These are phyloP conservation scores for Mesorhabditis belari DNA, from an alignment of 2,888 invertebrate species.

Conservation along the genomic window DNA sequence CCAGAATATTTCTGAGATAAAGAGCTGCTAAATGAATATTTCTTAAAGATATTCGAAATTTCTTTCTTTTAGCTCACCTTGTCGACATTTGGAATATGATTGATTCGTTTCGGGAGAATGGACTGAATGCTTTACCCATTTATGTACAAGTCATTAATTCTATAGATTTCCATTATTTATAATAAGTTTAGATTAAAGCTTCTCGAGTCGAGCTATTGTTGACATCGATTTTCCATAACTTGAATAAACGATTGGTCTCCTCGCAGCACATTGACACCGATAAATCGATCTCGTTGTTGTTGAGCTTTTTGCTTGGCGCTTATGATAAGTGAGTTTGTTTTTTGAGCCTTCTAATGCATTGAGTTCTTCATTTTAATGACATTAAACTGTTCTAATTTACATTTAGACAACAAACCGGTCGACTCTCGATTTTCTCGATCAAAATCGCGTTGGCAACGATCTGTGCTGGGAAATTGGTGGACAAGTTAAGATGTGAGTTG, in stretches of 20 bases:
- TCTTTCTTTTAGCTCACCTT: too few species aligned
- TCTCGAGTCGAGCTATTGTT: constrained; percentile 83
- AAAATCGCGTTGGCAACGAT: constrained; percentile 83
- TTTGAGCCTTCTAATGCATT: background rate
- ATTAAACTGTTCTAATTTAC: constrained; percentile 4
- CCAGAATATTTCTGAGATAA: too few species aligned
- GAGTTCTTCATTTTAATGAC: background rate
- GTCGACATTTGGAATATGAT: constrained; percentile 99
- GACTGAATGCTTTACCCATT: constrained; percentile 72
- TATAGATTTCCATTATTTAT: too few species aligned
- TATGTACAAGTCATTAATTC: constrained; percentile 36
- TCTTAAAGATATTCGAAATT: too few species aligned
- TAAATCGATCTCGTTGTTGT: constrained; percentile 74
- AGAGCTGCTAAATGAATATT: too few species aligned
- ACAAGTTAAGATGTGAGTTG: constrained; percentile 93
- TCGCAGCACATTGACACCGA: constrained; percentile 89
- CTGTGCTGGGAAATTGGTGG: constrained; percentile 93
- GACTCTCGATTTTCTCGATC: constrained; percentile 87
- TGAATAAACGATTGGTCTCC: constrained; percentile 89
- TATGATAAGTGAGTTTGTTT: constrained; percentile 72
- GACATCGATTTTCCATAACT: constrained; percentile 72
- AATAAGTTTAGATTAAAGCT: constrained; percentile 56
- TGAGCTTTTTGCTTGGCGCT: constrained; percentile 88
- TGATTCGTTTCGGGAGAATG: constrained; percentile 94
- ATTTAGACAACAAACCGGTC: constrained; percentile 79